phyloP scores from a whole-genome alignment of 2,113 vertebrate genomes.

The Saguinus midas region DNA sequence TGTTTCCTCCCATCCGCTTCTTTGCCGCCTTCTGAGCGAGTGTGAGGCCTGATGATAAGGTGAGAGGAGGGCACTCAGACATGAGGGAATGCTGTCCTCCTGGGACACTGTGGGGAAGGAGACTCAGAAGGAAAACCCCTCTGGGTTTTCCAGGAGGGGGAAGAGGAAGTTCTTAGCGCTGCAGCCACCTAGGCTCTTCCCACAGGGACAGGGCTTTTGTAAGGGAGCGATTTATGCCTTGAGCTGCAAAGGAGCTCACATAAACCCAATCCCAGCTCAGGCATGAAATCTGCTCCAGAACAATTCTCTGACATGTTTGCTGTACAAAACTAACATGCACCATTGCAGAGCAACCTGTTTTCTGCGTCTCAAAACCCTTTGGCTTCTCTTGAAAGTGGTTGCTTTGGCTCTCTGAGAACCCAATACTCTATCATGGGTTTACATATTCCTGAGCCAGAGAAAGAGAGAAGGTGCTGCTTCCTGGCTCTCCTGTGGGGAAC shows the following conservation, averaged over 20 bases:
- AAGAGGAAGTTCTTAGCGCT: fast-evolving
- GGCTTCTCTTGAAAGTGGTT: not conserved
- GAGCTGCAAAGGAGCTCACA: not conserved
- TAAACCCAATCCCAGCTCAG: not conserved
- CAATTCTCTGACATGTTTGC: not conserved
- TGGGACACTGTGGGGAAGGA: not conserved
- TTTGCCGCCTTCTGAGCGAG: not conserved
- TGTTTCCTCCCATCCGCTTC: not conserved
- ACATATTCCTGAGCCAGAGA: not conserved
- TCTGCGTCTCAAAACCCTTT: not conserved
- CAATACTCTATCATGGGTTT: fast-evolving
- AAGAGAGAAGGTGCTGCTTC: not conserved
- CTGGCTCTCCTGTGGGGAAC: not conserved
- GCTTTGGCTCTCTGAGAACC: not conserved
- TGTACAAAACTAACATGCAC: not conserved
- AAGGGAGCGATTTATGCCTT: not conserved
- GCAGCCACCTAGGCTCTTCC: not conserved
- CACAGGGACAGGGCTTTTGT: fast-evolving
- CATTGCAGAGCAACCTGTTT: not conserved
- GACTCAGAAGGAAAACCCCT: not conserved
- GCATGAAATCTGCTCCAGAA: not conserved
- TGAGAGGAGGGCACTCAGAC: not conserved
- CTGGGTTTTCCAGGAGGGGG: no score
- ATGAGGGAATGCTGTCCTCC: not conserved
- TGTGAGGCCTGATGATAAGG: no score